Evolutionary conservation across 2,888 invertebrate species (phyloP).

Genomic region (Hymenopus coronatus): DNA sequence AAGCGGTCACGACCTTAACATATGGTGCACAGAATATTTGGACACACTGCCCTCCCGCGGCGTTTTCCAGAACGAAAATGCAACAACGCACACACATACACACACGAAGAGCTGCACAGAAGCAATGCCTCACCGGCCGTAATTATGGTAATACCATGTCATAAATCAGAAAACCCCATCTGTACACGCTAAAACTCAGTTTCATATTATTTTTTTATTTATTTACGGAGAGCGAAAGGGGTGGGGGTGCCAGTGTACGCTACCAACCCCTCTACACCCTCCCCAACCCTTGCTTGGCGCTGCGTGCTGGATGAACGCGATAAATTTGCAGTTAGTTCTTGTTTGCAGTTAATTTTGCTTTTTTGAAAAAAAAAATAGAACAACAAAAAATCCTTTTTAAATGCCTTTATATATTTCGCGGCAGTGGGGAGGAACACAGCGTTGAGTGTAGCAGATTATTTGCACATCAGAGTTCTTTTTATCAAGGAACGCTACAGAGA

Average conservation of each 20-base stretch:
- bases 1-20: constrained; percentile 8
- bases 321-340: constrained; percentile 26
- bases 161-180: constrained; percentile 26
- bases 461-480: constrained; percentile 15
- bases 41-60: background rate
- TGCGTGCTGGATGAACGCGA: constrained; percentile 19
- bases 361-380: background rate
- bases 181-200: constrained; percentile 7
- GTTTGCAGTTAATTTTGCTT: constrained; percentile 25
- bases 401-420: background rate
- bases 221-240: constrained; percentile 7
- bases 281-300: background rate
- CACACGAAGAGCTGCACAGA: background rate
- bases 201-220: constrained; percentile 14
- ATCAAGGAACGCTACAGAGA: background rate
- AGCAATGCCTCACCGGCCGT: constrained; percentile 23
- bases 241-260: background rate
- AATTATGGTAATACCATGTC: constrained; percentile 29
- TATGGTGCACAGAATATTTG: constrained; percentile 2
- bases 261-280: background rate
- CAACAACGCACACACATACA: background rate
- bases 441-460: constrained; percentile 6
- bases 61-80: background rate
- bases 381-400: constrained; percentile 1
- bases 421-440: background rate